These are phyloP conservation scores for Lytechinus pictus DNA, from an alignment of 35 echinoderm and acorn worm genomes.

Conservation along the genomic window DNA sequence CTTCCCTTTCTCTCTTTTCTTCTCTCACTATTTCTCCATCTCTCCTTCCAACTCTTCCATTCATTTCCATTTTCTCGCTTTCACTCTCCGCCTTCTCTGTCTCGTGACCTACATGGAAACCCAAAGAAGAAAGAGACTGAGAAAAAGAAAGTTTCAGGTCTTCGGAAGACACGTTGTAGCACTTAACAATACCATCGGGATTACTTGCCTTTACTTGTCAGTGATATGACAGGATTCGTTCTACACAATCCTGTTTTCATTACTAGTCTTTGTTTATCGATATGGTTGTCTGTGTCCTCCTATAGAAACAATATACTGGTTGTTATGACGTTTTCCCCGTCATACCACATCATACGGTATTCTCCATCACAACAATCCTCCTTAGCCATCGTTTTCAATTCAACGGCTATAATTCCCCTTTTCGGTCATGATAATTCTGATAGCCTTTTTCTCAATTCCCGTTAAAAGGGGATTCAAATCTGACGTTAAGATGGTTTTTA, in stretches of 20 bases:
- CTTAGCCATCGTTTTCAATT: neutral
- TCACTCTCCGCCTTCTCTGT: neutral
- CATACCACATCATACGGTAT: neutral
- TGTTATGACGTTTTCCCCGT: neutral
- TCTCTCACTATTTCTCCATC: neutral
- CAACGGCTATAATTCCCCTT: neutral
- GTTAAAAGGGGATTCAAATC: too few species aligned
- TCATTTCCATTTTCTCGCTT: too few species aligned
- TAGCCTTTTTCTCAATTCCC: too few species aligned
- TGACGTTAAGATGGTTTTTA: too few species aligned
- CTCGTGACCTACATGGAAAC: neutral
- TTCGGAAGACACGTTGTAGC: neutral
- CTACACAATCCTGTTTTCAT: neutral
- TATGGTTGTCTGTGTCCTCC: neutral
- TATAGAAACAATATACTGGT: neutral
- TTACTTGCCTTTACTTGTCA: neutral
- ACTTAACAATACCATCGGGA: neutral
- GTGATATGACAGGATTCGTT: neutral
- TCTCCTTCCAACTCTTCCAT: neutral
- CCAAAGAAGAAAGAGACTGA: neutral
- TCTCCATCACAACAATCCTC: neutral
- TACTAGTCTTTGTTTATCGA: conserved; percentile 1
- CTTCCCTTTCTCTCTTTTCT: neutral
- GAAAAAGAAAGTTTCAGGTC: neutral
- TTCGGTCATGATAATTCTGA: too few species aligned